Percentiles rank a stretch among this genome's conserved stretches.
These are phyloP conservation scores for Lepeophtheirus nordmannii DNA, from an alignment of 2,888 invertebrate genomes.

Conservation along the genomic window DNA sequence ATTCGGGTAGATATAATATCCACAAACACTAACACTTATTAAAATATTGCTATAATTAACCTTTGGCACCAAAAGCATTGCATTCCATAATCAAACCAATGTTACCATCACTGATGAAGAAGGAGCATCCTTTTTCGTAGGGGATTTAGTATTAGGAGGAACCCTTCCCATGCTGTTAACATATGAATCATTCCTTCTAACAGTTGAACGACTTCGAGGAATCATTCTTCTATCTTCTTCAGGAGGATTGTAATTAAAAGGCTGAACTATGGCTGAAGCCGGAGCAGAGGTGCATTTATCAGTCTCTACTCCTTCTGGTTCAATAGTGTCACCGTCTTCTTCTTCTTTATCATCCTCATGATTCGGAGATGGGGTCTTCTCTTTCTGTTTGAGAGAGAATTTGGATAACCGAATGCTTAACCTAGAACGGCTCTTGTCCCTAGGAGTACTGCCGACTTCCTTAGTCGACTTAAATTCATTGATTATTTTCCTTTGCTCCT, in stretches of 20 bases:
- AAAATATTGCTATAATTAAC: too few species aligned
- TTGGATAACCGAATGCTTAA: slow-evolving; percentile 17
- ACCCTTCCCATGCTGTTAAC: slow-evolving; percentile 25
- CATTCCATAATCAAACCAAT: slow-evolving; percentile 1
- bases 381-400: slow-evolving; percentile 12
- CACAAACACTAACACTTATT: too few species aligned
- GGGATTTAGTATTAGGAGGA: too few species aligned
- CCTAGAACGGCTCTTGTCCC: slow-evolving; percentile 32
- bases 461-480: slow-evolving; percentile 17
- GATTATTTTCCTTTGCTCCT: slow-evolving; percentile 24
- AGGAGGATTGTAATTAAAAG: slow-evolving; percentile 39
- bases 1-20: too few species aligned
- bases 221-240: slow-evolving; percentile 24
- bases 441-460: slow-evolving; percentile 32
- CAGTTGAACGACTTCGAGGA: slow-evolving; percentile 22
- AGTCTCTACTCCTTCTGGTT: slow-evolving; percentile 27
- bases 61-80: not conserved
- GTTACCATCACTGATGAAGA: slow-evolving; percentile 17
- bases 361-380: slow-evolving; percentile 6
- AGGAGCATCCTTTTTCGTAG: not conserved
- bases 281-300: not conserved
- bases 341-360: slow-evolving; percentile 22
- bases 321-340: slow-evolving; percentile 30
- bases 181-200: slow-evolving; percentile 24
- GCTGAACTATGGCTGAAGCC: slow-evolving; percentile 38